phyloP scores from a whole-genome alignment of 2,113 vertebrate genomes.

The Petrocephalus microphthalmus region DNA sequence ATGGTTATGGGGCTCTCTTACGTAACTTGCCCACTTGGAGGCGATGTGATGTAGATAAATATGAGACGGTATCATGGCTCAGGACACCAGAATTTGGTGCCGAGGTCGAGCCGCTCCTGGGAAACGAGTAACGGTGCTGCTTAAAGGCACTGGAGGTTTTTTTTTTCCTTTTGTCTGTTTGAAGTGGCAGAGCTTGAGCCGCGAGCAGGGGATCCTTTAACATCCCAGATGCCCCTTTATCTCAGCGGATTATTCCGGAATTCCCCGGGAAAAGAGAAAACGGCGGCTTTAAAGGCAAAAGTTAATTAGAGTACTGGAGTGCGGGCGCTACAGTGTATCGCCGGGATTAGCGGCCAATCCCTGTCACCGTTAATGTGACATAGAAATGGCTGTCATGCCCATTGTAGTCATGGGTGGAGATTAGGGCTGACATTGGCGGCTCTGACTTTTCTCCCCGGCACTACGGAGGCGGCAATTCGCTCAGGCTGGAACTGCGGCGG shows the following conservation, averaged over 20 bases:
- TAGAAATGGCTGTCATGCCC: conserved; percentile 37
- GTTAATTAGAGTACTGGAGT: conserved; percentile 15
- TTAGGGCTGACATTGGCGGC: conserved; percentile 55
- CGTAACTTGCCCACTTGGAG: not conserved
- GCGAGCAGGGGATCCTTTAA: not conserved
- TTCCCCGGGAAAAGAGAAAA: conserved; percentile 29
- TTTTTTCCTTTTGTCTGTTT: not conserved
- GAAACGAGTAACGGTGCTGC: conserved; percentile 20
- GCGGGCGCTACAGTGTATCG: conserved; percentile 16
- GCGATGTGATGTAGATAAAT: not conserved
- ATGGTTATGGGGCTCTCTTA: not conserved
- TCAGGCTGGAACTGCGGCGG: not conserved
- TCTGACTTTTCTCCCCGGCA: conserved; percentile 61
- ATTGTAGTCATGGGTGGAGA: conserved; percentile 48
- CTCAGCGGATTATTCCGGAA: conserved; percentile 33
- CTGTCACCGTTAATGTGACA: conserved; percentile 31
- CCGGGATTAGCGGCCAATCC: conserved; percentile 26
- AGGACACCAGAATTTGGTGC: not conserved
- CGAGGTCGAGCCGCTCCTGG: not conserved
- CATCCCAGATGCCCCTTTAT: conserved; percentile 21
- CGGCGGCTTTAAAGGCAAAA: conserved; percentile 12
- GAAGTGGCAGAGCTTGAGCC: not conserved
- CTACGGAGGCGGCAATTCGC: conserved; percentile 28
- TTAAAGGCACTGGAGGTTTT: not conserved
- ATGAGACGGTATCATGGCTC: not conserved